Evolutionary conservation across 2,113 vertebrate species (phyloP).

Genomic region (Semnornis frantzii): DNA sequence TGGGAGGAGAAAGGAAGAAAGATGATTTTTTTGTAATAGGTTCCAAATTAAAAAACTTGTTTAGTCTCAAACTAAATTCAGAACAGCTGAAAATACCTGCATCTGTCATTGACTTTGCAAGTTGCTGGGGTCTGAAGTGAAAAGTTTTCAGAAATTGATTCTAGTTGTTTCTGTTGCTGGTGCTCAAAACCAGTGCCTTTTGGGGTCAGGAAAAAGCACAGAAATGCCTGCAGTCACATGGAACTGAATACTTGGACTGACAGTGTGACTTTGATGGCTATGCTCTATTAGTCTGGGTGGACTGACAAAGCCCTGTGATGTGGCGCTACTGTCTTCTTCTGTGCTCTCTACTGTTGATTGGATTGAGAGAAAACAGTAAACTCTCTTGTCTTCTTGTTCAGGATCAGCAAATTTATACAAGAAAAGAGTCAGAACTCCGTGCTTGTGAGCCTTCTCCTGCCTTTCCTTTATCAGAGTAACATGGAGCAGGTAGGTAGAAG

Average conservation of each 20-base stretch:
- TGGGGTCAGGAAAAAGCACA: not conserved
- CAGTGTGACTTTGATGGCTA: not conserved
- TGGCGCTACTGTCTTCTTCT: not conserved
- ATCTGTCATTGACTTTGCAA: not conserved
- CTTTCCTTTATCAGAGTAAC: constrained; percentile 85
- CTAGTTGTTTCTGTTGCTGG: not conserved
- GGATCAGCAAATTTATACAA: constrained; percentile 92
- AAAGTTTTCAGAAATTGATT: not conserved
- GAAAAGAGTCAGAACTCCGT: constrained; percentile 90
- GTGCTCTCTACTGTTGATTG: not conserved
- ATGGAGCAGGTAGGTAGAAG: constrained; percentile 80
- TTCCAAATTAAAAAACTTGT: not conserved
- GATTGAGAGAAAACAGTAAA: not conserved
- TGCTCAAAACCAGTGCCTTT: not conserved
- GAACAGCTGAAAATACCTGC: not conserved
- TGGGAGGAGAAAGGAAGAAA: not conserved
- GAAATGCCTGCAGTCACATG: not conserved
- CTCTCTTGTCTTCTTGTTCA: constrained; percentile 46
- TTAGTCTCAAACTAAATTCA: not conserved
- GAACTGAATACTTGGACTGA: not conserved
- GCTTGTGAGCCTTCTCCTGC: constrained; percentile 88
- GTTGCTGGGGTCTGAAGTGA: not conserved
- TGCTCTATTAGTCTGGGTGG: rapidly evolving
- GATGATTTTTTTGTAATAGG: not conserved
- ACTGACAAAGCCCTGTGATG: not conserved